Evolutionary conservation across 2,113 vertebrate species (phyloP).

Genomic region (Malurus cyaneus): DNA sequence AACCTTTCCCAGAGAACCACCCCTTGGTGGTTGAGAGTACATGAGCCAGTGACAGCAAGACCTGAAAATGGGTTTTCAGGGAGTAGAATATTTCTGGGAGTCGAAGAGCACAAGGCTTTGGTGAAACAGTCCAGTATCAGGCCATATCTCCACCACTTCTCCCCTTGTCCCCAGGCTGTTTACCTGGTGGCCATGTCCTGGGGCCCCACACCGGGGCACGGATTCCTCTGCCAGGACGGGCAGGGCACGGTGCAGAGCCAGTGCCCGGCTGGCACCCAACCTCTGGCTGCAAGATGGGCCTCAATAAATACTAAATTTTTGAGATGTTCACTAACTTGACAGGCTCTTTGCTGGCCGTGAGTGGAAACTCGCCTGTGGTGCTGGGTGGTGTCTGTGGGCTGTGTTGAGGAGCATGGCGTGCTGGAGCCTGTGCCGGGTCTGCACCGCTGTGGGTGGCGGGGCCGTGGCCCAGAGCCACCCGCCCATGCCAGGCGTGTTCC

Average conservation of each 20-base stretch:
- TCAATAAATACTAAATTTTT: background rate
- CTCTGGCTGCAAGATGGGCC: background rate
- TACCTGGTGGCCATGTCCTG: accelerated
- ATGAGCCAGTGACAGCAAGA: accelerated
- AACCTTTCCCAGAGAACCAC: background rate
- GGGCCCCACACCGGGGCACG: background rate
- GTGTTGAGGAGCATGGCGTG: background rate
- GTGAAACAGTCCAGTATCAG: background rate
- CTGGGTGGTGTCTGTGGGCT: background rate
- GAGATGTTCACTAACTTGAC: background rate
- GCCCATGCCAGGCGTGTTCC: constrained; percentile 7
- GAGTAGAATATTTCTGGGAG: background rate
- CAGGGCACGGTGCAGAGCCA: accelerated
- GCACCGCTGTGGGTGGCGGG: background rate
- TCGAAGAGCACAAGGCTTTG: background rate
- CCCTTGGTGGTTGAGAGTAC: too few relatives aligned
- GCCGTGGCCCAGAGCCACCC: background rate
- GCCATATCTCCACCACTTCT: accelerated
- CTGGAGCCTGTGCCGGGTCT: background rate
- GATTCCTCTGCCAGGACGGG: background rate
- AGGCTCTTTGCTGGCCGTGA: background rate
- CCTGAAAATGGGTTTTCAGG: background rate
- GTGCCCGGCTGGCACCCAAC: background rate
- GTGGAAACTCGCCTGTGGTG: background rate
- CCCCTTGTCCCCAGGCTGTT: background rate